phyloP scores from a whole-genome alignment of 2,113 vertebrate genomes.

The Atractosteus spatula region DNA sequence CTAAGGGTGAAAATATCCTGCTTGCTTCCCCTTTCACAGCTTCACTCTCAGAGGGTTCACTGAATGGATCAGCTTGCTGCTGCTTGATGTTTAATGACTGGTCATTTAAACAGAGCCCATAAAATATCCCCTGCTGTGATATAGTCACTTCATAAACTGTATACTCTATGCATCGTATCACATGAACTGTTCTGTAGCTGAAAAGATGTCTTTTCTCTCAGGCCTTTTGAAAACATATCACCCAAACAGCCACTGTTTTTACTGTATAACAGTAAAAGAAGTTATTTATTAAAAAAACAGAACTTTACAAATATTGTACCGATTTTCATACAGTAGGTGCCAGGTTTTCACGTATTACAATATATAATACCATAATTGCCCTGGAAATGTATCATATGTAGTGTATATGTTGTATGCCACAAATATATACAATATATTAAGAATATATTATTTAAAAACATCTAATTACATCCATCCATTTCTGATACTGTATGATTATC shows the following conservation, averaged over 20 bases:
- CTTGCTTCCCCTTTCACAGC: conserved; percentile 19
- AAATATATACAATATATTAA: too few species aligned
- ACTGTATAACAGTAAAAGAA: too few species aligned
- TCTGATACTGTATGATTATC: too few species aligned
- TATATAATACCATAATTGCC: too few species aligned
- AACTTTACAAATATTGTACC: too few species aligned
- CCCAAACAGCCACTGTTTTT: conserved; percentile 36
- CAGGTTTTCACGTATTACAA: too few species aligned
- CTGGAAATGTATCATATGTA: too few species aligned
- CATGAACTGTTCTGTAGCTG: conserved; percentile 25
- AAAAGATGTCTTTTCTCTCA: neutral
- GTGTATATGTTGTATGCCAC: too few species aligned
- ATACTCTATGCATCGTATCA: conserved; percentile 38
- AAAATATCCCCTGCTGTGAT: conserved; percentile 62
- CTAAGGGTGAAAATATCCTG: conserved; percentile 52
- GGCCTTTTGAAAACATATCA: conserved; percentile 37
- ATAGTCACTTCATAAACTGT: conserved; percentile 56
- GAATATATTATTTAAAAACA: too few species aligned
- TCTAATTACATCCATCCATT: too few species aligned
- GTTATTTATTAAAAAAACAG: too few species aligned
- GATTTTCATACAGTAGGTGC: too few species aligned
- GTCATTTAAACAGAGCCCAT: conserved; percentile 65
- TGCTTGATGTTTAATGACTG: conserved; percentile 65
- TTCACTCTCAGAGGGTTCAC: conserved; percentile 25
- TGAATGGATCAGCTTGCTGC: conserved; percentile 39